Evolutionary conservation across 2,888 invertebrate species (phyloP).

Genomic region (Steromphala cineraria): DNA sequence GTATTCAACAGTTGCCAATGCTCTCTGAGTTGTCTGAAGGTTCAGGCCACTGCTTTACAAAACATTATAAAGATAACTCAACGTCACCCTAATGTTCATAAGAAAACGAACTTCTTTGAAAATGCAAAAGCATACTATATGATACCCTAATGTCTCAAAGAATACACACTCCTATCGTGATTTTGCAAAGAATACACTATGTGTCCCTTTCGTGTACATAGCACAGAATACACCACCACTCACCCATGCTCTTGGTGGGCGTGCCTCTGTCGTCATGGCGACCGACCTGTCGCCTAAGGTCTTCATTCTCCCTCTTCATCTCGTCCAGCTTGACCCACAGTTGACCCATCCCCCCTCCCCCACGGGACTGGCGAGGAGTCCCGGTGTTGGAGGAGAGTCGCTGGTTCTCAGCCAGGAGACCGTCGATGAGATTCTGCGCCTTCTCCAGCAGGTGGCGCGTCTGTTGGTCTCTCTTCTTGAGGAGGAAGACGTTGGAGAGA

Average conservation of each 20-base stretch:
- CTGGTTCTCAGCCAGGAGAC: conserved; percentile 50
- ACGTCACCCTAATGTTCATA: no score
- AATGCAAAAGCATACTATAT: no score
- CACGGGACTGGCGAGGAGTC: conserved; percentile 37
- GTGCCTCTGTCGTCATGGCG: conserved; percentile 49
- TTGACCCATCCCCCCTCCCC: conserved; percentile 66
- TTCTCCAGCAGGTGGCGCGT: conserved; percentile 64
- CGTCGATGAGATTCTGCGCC: conserved; percentile 58
- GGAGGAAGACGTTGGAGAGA: conserved; percentile 63
- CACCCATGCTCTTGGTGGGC: conserved; percentile 37
- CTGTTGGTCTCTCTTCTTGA: conserved; percentile 67
- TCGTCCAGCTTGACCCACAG: conserved; percentile 70
- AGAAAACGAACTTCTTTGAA: no score
- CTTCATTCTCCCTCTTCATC: conserved; percentile 67
- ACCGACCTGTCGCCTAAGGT: conserved; percentile 51
- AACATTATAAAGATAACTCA: no score
- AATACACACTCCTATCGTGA: no score
- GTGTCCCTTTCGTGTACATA: not conserved
- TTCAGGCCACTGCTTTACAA: no score
- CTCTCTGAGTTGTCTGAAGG: no score
- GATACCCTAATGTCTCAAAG: no score
- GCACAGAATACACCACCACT: not conserved
- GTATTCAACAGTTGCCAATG: no score
- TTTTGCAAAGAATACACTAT: no score
- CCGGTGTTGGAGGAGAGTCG: conserved; percentile 29